Conservation (phyloP, 1,140 invertebrate species). For the Orius insidiosus region DNA sequence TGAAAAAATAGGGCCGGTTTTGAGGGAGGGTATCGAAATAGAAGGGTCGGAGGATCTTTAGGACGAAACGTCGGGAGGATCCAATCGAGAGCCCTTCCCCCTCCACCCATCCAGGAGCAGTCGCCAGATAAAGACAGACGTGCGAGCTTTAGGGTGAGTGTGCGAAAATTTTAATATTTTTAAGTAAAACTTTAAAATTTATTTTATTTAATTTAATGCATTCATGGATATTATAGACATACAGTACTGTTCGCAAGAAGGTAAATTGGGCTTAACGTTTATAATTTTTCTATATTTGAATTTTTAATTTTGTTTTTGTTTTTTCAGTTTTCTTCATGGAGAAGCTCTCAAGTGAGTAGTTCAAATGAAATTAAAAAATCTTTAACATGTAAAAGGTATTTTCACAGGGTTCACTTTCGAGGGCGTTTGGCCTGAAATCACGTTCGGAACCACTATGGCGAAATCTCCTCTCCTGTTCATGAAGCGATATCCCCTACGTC, state of each 20-base stretch:
- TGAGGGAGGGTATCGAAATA: conserved; percentile 7
- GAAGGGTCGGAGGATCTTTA: conserved; percentile 7
- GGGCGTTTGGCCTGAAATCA: conserved; percentile 49
- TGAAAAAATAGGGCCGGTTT: conserved; percentile 10
- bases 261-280: no score
- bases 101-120: conserved; percentile 13
- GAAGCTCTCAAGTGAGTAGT: conserved; percentile 35
- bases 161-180: background rate
- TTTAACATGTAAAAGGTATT: background rate
- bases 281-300: no score
- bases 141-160: conserved; percentile 14
- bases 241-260: conserved; percentile 9
- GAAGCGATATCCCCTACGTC: conserved; percentile 29
- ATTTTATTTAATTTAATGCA: conserved; percentile 3
- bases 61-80: conserved; percentile 12
- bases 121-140: conserved; percentile 14
- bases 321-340: conserved; percentile 36
- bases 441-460: conserved; percentile 26
- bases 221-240: conserved; percentile 4
- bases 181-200: background rate
- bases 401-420: conserved; percentile 52
- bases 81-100: conserved; percentile 13
- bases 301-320: conserved; percentile 20
- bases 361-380: background rate
- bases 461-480: conserved; percentile 31